phyloP scores from a whole-genome alignment of 2,113 vertebrate genomes.

The Notechis scutatus region DNA sequence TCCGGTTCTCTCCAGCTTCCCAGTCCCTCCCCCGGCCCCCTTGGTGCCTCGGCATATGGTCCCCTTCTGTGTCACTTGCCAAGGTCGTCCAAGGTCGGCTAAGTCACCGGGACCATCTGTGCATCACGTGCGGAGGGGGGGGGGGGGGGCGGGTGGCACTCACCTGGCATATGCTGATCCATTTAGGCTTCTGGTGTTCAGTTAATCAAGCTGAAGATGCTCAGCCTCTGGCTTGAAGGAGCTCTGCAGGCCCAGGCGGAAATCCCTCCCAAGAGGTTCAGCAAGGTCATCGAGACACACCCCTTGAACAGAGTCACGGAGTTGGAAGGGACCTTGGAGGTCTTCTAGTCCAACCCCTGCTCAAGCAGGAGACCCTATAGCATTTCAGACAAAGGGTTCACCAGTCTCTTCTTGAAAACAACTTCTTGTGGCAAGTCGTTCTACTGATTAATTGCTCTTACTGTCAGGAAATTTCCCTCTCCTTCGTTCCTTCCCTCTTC shows the following conservation, averaged over 20 bases:
- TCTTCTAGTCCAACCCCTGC: neutral
- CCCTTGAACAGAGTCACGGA: neutral
- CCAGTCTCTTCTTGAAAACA: too few relatives aligned
- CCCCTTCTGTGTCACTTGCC: too few relatives aligned
- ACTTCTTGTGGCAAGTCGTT: too few relatives aligned
- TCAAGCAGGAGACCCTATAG: too few relatives aligned
- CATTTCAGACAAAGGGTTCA: too few relatives aligned
- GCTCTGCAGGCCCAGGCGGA: too few relatives aligned
- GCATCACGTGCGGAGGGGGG: neutral
- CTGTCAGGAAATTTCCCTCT: too few relatives aligned
- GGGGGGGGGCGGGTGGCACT: neutral
- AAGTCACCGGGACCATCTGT: neutral
- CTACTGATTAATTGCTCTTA: too few relatives aligned
- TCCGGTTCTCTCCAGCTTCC: neutral
- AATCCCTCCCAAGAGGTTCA: neutral
- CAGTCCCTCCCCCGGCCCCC: neutral
- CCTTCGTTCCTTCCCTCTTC: neutral
- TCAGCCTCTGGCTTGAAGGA: neutral
- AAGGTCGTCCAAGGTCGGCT: slow-evolving; percentile 1
- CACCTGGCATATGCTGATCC: neutral
- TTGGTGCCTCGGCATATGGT: neutral
- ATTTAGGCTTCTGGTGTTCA: neutral
- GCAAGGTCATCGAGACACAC: neutral
- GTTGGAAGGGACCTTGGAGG: neutral
- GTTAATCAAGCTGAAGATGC: neutral